Evolutionary conservation across 2,113 vertebrate genomes (phyloP).

Genomic region (Chascanopsetta lugubris): DNA sequence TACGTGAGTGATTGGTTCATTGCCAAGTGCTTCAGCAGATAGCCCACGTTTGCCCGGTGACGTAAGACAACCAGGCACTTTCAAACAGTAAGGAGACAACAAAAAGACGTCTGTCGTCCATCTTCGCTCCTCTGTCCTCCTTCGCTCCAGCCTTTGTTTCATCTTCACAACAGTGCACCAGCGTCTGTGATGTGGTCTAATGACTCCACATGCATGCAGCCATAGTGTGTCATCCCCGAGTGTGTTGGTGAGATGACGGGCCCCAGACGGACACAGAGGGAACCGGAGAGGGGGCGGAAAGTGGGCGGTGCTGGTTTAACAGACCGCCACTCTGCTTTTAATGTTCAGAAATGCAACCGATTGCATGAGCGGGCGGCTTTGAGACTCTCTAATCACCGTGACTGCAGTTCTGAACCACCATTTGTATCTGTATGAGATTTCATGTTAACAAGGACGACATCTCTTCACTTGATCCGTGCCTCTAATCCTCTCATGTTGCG

Average conservation of each 20-base stretch:
- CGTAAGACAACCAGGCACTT: constrained; percentile 26
- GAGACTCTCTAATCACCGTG: constrained; percentile 3
- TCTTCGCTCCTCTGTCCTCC: constrained; percentile 24
- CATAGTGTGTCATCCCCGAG: constrained; percentile 29
- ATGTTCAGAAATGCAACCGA: constrained; percentile 23
- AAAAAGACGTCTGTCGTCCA: constrained; percentile 31
- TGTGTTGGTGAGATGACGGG: constrained; percentile 23
- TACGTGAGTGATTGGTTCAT: not conserved
- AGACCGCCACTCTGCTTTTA: constrained; percentile 31
- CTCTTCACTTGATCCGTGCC: not conserved
- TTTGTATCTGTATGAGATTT: not conserved
- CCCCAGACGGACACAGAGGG: constrained; percentile 23
- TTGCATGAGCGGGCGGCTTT: constrained; percentile 9
- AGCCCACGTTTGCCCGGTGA: not conserved
- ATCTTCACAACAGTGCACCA: constrained; percentile 49
- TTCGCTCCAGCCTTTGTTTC: constrained; percentile 28
- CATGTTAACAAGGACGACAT: not conserved
- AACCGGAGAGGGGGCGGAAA: constrained; percentile 10
- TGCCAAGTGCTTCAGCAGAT: not conserved
- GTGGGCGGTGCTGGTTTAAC: constrained; percentile 36
- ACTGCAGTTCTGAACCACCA: not conserved
- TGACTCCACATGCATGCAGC: constrained; percentile 35
- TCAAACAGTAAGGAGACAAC: constrained; percentile 16
- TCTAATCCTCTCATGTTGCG: not conserved
- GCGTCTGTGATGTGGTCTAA: constrained; percentile 39